A percentile compares a stretch with the other conserved stretches of the same genome.
Evolutionary conservation across 1,140 invertebrate species (phyloP).

Genomic region (Drosophila gunungcola): DNA sequence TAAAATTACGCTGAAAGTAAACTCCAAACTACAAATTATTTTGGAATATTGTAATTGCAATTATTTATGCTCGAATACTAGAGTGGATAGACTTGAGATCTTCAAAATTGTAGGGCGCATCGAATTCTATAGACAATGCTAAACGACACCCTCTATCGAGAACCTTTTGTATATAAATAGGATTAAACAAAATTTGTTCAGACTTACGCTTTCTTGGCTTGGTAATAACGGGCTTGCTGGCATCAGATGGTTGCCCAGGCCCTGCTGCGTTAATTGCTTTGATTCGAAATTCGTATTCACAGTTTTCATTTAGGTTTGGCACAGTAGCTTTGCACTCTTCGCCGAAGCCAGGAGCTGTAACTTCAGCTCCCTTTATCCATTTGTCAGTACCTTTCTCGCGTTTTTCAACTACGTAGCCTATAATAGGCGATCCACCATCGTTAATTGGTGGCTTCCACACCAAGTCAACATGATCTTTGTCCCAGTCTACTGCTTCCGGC

Average conservation of each 20-base stretch:
- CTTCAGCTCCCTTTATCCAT: constrained; percentile 94
- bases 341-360: constrained; percentile 83
- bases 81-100: too few relatives aligned
- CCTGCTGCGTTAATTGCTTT: constrained; percentile 98
- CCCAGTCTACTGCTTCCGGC: constrained; percentile 96
- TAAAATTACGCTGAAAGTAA: too few relatives aligned
- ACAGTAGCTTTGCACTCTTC: constrained; percentile 93
- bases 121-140: too few relatives aligned
- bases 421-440: constrained; percentile 97
- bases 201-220: constrained; percentile 94
- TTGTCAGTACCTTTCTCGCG: constrained; percentile 94
- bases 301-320: constrained; percentile 95
- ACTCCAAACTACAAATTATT: too few relatives aligned
- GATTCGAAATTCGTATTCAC: constrained; percentile 98
- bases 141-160: too few relatives aligned
- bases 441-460: constrained; percentile 95
- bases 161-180: too few relatives aligned
- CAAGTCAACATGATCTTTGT: constrained; percentile 96
- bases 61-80: too few relatives aligned
- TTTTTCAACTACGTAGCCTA: constrained; percentile 97
- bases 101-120: too few relatives aligned
- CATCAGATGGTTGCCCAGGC: constrained; percentile 95
- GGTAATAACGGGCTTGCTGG: constrained; percentile 95
- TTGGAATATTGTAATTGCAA: too few relatives aligned
- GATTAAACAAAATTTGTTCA: too few relatives aligned